Percentiles rank a stretch among this genome's conserved stretches.
phyloP scores from a whole-genome alignment of 2,113 vertebrate species.

The Lontra canadensis region DNA sequence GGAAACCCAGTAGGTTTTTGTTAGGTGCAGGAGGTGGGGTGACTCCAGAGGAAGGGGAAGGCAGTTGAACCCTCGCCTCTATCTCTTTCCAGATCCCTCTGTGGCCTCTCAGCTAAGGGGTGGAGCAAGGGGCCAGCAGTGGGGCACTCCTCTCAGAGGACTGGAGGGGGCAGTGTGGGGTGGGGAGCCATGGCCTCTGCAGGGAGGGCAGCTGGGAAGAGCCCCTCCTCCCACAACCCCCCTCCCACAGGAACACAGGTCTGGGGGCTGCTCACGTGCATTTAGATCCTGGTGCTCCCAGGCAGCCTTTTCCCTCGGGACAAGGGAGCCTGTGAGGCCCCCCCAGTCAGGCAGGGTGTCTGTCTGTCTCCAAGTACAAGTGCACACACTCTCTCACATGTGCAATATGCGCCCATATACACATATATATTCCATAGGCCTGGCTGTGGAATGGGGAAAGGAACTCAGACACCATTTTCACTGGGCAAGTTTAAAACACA shows the following conservation, averaged over 20 bases:
- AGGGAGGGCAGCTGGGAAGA: too few relatives aligned
- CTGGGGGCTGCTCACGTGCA: not conserved
- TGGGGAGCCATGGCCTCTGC: too few relatives aligned
- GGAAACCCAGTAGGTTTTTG: not conserved
- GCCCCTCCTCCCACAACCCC: not conserved
- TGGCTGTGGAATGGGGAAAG: not conserved
- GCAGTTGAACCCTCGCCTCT: not conserved
- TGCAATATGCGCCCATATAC: rapidly evolving
- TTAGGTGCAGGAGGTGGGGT: not conserved
- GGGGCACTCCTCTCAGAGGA: not conserved
- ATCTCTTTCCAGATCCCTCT: not conserved
- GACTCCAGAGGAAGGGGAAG: not conserved
- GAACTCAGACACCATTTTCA: conserved; percentile 46
- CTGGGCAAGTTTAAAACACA: conserved; percentile 61
- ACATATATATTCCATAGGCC: not conserved
- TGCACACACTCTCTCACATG: too few relatives aligned
- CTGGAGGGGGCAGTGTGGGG: not conserved
- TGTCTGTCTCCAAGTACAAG: not conserved
- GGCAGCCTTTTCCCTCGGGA: not conserved
- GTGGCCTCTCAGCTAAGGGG: not conserved
- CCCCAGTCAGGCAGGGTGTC: not conserved
- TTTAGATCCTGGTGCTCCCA: not conserved
- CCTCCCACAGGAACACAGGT: not conserved
- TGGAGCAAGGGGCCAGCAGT: not conserved
- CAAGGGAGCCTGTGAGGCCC: not conserved